Conservation (phyloP, 2,113 vertebrate genomes). For the Archocentrus centrarchus region DNA sequence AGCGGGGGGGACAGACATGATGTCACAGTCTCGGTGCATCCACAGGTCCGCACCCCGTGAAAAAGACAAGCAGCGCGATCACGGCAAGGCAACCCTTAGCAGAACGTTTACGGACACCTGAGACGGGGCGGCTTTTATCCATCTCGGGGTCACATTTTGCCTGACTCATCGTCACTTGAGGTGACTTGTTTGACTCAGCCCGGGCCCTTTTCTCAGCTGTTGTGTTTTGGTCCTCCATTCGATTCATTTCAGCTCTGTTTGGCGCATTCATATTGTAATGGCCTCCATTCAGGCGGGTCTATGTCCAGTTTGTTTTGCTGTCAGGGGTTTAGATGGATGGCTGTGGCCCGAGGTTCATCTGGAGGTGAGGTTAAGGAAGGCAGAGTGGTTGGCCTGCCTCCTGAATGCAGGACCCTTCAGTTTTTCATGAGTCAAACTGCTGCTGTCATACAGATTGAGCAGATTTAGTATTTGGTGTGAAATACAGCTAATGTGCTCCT, state of each 20-base stretch:
- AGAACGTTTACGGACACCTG: slow-evolving; percentile 44
- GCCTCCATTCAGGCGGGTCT: slow-evolving; percentile 72
- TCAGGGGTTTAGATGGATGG: slow-evolving; percentile 75
- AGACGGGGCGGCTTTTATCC: slow-evolving; percentile 17
- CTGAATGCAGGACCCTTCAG: slow-evolving; percentile 25
- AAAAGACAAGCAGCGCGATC: slow-evolving; percentile 34
- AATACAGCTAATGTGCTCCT: slow-evolving; percentile 61
- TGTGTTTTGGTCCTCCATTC: slow-evolving; percentile 58
- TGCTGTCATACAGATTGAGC: slow-evolving; percentile 27
- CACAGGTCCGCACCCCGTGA: slow-evolving; percentile 47
- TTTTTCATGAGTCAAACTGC: slow-evolving; percentile 41
- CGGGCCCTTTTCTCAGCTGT: slow-evolving; percentile 38
- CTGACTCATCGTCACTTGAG: slow-evolving; percentile 66
- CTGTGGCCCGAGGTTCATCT: slow-evolving; percentile 74
- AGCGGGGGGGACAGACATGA: slow-evolving; percentile 62
- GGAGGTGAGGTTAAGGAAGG: slow-evolving; percentile 76
- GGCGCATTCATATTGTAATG: slow-evolving; percentile 80
- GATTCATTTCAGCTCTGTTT: slow-evolving; percentile 73
- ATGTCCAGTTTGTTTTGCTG: slow-evolving; percentile 80
- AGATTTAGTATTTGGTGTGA: slow-evolving; percentile 49
- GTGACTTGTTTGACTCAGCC: slow-evolving; percentile 56
- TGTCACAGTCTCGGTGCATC: slow-evolving; percentile 62
- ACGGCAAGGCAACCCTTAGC: slow-evolving; percentile 51
- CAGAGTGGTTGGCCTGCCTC: slow-evolving; percentile 33
- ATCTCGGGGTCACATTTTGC: slow-evolving; percentile 55